These are phyloP conservation scores for Bombus turneri DNA, from an alignment of 1,140 invertebrate species.

Conservation along the genomic window DNA sequence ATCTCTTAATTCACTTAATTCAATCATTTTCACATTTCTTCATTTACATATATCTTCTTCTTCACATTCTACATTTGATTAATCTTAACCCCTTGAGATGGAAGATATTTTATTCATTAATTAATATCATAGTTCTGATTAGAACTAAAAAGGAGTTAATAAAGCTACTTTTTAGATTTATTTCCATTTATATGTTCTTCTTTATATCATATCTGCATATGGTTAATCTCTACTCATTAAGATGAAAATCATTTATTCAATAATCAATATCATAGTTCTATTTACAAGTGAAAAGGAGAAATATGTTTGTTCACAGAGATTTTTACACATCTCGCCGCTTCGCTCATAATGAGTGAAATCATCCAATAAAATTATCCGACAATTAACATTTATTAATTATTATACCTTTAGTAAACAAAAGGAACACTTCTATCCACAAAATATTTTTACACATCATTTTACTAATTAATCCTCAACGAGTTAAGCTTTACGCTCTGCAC, in stretches of 20 bases:
- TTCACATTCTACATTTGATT: not conserved
- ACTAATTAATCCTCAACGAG: not conserved
- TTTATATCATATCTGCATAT: not conserved
- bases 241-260: not conserved
- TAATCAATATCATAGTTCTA: not conserved
- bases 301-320: not conserved
- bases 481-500: not conserved
- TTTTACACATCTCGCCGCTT: not conserved
- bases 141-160: no score
- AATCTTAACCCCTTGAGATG: not conserved
- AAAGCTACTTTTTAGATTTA: no score
- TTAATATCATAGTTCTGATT: not conserved
- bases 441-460: not conserved
- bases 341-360: not conserved
- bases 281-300: not conserved
- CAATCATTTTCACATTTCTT: not conserved
- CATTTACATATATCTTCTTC: not conserved
- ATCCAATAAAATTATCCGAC: no score
- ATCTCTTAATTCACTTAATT: not conserved
- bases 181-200: not conserved
- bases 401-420: not conserved
- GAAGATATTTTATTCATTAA: not conserved
- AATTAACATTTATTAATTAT: not conserved
- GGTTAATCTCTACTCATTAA: not conserved
- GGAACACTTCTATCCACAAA: not conserved